These are phyloP conservation scores for Crematogaster levior DNA, from an alignment of 2,888 invertebrate species.

Conservation along the genomic window DNA sequence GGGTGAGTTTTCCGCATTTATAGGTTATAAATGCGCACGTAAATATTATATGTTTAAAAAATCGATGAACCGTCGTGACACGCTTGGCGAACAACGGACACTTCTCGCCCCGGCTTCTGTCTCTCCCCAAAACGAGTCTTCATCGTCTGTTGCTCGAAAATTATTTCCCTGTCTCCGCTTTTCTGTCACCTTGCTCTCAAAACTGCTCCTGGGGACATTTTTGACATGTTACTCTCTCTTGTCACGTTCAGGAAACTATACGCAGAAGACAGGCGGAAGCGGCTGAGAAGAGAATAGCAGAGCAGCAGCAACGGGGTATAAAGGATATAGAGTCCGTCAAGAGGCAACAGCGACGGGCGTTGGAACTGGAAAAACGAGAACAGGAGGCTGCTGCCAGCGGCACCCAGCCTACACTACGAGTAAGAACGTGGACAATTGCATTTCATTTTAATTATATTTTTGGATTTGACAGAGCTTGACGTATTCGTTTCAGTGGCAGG, in stretches of 20 bases:
- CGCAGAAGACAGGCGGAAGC: conserved; percentile 90
- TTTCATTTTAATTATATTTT: not conserved
- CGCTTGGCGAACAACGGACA: not conserved
- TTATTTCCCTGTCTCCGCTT: not conserved
- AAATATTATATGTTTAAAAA: not conserved
- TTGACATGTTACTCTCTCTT: not conserved
- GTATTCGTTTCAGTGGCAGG: conserved; percentile 79
- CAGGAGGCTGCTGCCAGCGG: conserved; percentile 85
- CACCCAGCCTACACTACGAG: conserved; percentile 75
- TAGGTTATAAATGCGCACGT: conserved; percentile 6
- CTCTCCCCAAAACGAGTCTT: not conserved
- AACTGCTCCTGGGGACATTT: not conserved
- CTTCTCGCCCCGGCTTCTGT: not conserved
- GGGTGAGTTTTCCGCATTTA: conserved; percentile 83
- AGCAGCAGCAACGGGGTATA: conserved; percentile 89
- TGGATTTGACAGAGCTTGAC: not conserved
- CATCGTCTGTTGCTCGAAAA: not conserved
- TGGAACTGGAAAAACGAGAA: conserved; percentile 88
- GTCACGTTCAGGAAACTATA: conserved; percentile 78
- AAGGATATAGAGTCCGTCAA: conserved; percentile 88
- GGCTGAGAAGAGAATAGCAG: conserved; percentile 88
- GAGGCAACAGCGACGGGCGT: conserved; percentile 87
- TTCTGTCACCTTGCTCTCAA: not conserved
- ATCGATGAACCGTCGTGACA: not conserved
- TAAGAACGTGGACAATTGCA: conserved; percentile 56